Base-by-base conservation (phyloP, 2,113 vertebrate genomes). In the Thinocorus orbignyianus region DNA sequence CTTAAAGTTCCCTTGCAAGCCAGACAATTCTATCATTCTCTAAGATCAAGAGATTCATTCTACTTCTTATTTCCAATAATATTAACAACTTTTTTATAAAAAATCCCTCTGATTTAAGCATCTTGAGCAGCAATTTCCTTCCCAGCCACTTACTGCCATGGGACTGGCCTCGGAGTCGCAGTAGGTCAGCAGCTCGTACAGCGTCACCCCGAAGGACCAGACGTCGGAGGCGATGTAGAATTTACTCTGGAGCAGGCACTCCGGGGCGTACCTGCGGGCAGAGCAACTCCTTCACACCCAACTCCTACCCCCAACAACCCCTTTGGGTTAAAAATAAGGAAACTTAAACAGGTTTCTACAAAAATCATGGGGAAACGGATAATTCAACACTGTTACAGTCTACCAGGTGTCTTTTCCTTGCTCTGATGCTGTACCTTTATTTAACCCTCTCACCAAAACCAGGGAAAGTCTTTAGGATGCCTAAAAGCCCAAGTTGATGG, bases 191-290 rank as follows among this genome's bases (percentile, higher is more conserved):
- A 99, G 98, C 54, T 99, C 99, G 0, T 99, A 99, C 95, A 99
- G 97, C 0, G 99, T 99, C 84, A 99, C 99, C 12, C 99, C 99
- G 1, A 99, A 99, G 6, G 99, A 99, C 99, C 99, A 99, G 55
- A 99, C 99, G 0, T 99, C 99, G 0, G 99, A 99, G 16, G 99
- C 99, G 0, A 98, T 98, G 92, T 99, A 99, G 87, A 99, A 99
- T 83, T 99, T 99, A 58, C 99, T 98, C 90, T 98, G 98, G 9
- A 99, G 98, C 97, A 99, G 92, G 94, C 99, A 99, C 86, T 99
- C 99, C 0, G 99, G 99, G 25, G 99, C 99, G 10, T 99, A 99
- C 99, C 99, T 99, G 86, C 0, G 68, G 82, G 17, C 31, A 25
- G 46, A 20, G 46, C 3, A 13, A 35, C 22, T 39, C 4, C n/a